phyloP scores from a whole-genome alignment of 2,797 vertebrate genomes.

The Enteromius mattozi region DNA sequence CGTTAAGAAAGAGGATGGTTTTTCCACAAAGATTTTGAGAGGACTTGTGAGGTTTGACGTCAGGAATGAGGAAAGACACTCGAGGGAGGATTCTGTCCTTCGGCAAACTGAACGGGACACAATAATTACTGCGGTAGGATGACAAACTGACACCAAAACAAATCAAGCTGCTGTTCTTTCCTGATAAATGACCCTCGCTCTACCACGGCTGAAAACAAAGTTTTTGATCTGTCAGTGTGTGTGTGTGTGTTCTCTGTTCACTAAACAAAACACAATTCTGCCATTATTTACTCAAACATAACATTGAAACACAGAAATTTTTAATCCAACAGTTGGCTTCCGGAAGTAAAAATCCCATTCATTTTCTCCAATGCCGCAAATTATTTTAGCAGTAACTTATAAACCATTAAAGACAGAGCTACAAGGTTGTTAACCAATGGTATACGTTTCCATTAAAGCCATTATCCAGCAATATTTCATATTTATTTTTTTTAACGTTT shows the following conservation, averaged over 20 bases:
- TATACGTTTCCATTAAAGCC: neutral
- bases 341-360: neutral
- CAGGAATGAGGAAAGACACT: slow-evolving; percentile 33
- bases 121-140: slow-evolving; percentile 20
- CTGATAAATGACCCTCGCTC: slow-evolving; percentile 16
- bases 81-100: slow-evolving; percentile 23
- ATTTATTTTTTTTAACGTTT: neutral
- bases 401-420: neutral
- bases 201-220: neutral
- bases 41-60: slow-evolving; percentile 8
- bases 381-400: neutral
- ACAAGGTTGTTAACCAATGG: neutral
- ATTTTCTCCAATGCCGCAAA: neutral
- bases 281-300: slow-evolving; percentile 3
- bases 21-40: neutral
- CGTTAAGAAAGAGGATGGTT: neutral
- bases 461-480: neutral
- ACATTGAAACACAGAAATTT: neutral
- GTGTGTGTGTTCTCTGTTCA: neutral
- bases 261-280: neutral
- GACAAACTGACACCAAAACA: slow-evolving; percentile 19
- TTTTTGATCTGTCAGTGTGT: neutral
- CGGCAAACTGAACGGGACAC: slow-evolving; percentile 16
- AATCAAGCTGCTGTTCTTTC: slow-evolving; percentile 8
- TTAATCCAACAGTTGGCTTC: neutral